Percentiles rank a stretch among this genome's conserved stretches.
Evolutionary conservation across 37 sponge, comb jelly and placozoan species (phyloP).

Genomic region (Beroe forskalii): DNA sequence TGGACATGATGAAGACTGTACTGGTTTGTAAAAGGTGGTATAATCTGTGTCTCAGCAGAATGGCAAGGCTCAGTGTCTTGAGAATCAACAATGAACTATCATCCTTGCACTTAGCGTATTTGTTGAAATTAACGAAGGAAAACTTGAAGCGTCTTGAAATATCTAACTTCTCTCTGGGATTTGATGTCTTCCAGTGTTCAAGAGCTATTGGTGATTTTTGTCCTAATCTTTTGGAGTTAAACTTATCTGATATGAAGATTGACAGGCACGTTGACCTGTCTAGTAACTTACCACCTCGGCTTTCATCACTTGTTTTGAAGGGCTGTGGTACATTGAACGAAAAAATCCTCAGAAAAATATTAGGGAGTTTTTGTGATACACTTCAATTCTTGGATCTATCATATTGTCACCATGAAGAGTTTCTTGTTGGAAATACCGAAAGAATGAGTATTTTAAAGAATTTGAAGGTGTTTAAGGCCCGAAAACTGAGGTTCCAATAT

Average conservation of each 20-base stretch:
- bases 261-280: not conserved
- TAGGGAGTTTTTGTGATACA: not conserved
- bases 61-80: not conserved
- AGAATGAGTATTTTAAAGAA: not conserved
- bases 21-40: conserved; percentile 57
- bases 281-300: not conserved
- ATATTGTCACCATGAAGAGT: not conserved
- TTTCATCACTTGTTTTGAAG: conserved; percentile 8
- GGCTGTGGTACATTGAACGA: not conserved
- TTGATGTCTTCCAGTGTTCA: not conserved
- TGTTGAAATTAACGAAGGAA: not conserved
- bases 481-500: not conserved
- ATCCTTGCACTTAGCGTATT: not conserved
- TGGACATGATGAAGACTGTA: not conserved
- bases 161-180: not conserved
- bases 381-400: not conserved
- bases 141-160: not conserved
- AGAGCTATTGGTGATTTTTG: not conserved
- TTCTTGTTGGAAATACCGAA: not conserved
- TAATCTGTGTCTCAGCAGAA: conserved; percentile 18
- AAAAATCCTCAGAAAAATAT: not conserved
- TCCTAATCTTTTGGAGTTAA: not conserved
- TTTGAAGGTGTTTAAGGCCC: not conserved
- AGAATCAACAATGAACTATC: not conserved
- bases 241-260: conserved; percentile 22